These are phyloP conservation scores for Drosophila pseudoobscura DNA, from an alignment of 1,140 invertebrate genomes.

Conservation along the genomic window DNA sequence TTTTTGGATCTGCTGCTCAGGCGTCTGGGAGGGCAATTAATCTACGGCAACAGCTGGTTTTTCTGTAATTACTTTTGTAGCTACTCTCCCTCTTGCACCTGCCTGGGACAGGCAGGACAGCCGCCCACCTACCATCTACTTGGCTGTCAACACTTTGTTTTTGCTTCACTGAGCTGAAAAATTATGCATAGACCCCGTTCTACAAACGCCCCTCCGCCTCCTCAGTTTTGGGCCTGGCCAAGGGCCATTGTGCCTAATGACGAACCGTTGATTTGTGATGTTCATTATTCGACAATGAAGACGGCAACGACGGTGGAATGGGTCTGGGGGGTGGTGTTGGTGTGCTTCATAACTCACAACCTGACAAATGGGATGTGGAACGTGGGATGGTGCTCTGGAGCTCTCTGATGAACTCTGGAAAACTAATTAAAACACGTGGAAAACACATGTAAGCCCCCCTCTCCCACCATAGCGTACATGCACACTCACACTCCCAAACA, in stretches of 20 bases:
- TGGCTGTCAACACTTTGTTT: slow-evolving; percentile 49
- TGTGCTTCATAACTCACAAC: slow-evolving; percentile 46
- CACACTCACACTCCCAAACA: slow-evolving; percentile 25
- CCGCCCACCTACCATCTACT: neutral
- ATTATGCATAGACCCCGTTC: slow-evolving; percentile 52
- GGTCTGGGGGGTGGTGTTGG: neutral
- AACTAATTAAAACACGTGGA: slow-evolving; percentile 80
- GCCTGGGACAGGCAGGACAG: neutral
- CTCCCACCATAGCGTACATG: slow-evolving; percentile 16
- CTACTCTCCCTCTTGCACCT: slow-evolving; percentile 13
- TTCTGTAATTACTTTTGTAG: slow-evolving; percentile 67
- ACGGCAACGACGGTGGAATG: slow-evolving; percentile 11
- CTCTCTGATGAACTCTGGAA: slow-evolving; percentile 74
- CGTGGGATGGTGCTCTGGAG: slow-evolving; percentile 2
- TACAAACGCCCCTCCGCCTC: slow-evolving; percentile 7
- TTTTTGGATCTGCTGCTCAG: no score
- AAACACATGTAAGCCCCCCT: slow-evolving; percentile 38
- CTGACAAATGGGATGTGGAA: slow-evolving; percentile 6
- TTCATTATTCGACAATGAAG: slow-evolving; percentile 67
- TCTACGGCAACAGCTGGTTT: slow-evolving; percentile 63
- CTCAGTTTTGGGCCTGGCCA: neutral
- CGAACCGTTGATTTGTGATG: slow-evolving; percentile 75
- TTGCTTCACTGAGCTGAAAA: slow-evolving; percentile 75
- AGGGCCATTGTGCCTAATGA: slow-evolving; percentile 58
- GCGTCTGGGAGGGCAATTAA: slow-evolving; percentile 50